phyloP scores from a whole-genome alignment of 2,113 vertebrate genomes.

The Cephalophus harveyi region DNA sequence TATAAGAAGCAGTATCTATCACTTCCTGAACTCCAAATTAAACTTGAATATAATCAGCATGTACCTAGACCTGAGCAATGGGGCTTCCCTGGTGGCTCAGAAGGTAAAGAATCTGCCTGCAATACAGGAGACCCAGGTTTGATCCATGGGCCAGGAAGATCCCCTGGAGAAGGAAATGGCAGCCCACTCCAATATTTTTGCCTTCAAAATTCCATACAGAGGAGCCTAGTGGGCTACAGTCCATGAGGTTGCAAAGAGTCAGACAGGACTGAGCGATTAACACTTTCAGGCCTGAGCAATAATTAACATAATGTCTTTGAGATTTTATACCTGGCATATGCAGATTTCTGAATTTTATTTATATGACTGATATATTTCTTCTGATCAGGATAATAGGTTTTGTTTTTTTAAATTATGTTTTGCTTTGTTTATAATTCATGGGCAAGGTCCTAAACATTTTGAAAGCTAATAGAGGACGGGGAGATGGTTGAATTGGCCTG shows the following conservation, averaged over 20 bases:
- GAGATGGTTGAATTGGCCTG: neutral
- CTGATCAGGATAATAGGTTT: neutral
- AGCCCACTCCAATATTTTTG: neutral
- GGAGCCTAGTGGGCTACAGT: neutral
- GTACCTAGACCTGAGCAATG: neutral
- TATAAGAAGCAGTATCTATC: neutral
- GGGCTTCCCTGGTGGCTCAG: neutral
- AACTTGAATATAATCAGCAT: neutral
- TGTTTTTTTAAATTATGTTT: neutral
- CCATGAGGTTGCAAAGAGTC: neutral
- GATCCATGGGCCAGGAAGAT: neutral
- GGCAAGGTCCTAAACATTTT: neutral
- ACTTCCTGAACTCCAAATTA: neutral
- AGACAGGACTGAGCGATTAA: neutral
- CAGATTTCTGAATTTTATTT: constrained; percentile 4
- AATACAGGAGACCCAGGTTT: neutral
- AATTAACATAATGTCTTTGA: neutral
- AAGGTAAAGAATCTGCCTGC: neutral
- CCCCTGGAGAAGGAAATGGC: neutral
- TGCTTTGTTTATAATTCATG: neutral
- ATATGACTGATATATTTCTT: neutral
- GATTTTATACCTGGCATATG: neutral
- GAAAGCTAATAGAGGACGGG: neutral
- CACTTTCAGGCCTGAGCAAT: neutral
- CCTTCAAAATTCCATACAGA: neutral